Conservation (phyloP, 2,888 invertebrate genomes). For the Drosophila pegasa region DNA sequence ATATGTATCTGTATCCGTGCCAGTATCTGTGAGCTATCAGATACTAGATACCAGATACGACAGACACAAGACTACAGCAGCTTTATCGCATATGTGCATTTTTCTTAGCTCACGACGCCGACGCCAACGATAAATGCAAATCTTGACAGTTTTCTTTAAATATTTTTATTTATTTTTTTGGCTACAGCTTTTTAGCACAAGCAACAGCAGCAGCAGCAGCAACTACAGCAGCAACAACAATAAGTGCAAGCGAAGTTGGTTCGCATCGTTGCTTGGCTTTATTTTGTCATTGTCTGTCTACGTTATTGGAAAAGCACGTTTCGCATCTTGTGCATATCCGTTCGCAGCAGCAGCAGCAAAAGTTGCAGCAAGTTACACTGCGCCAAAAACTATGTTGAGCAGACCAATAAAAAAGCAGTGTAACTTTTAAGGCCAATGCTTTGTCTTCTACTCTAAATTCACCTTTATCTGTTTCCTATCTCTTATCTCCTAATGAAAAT, state of each 20-base stretch:
- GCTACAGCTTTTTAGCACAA: slow-evolving; percentile 57
- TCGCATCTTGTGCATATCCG: slow-evolving; percentile 72
- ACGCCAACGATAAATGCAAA: slow-evolving; percentile 67
- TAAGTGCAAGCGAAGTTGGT: slow-evolving; percentile 29
- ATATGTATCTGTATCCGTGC: slow-evolving; percentile 44
- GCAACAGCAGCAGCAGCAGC: slow-evolving; percentile 16
- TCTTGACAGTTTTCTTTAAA: slow-evolving; percentile 77
- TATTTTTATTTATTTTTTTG: slow-evolving; percentile 75
- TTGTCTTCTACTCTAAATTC: not conserved
- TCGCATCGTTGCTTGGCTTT: slow-evolving; percentile 65
- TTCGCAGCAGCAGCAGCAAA: slow-evolving; percentile 33
- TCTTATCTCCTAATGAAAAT: too few species aligned
- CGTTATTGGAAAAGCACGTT: slow-evolving; percentile 77
- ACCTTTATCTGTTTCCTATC: too few species aligned
- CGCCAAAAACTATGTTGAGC: not conserved
- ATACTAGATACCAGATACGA: slow-evolving; percentile 46
- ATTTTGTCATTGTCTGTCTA: slow-evolving; percentile 61
- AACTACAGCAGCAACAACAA: slow-evolving; percentile 15
- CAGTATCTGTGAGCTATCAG: slow-evolving; percentile 58
- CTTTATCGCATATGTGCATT: slow-evolving; percentile 73
- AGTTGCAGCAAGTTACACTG: slow-evolving; percentile 39
- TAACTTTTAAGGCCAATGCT: too few species aligned
- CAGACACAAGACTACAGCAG: slow-evolving; percentile 36
- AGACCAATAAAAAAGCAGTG: not conserved
- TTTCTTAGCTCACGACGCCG: slow-evolving; percentile 64